These are phyloP conservation scores for Polydrusus tereticollis DNA, from an alignment of 2,888 invertebrate genomes.

Conservation along the genomic window DNA sequence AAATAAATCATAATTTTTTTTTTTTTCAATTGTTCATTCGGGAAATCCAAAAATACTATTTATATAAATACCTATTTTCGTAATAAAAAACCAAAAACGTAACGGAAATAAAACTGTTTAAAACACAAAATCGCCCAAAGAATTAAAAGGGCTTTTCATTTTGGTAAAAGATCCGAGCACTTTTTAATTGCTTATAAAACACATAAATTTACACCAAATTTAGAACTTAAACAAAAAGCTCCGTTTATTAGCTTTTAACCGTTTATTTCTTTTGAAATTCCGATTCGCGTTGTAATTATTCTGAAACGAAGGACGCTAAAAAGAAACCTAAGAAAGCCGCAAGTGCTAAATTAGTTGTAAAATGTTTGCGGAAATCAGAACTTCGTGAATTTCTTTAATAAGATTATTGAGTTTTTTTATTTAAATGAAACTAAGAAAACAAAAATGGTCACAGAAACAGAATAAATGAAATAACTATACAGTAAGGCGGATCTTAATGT, in stretches of 20 bases:
- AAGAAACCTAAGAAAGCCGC: neutral
- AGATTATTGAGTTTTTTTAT: neutral
- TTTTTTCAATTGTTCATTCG: too few relatives aligned
- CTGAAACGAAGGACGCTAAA: neutral
- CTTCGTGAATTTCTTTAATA: neutral
- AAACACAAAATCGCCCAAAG: neutral
- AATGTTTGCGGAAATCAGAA: neutral
- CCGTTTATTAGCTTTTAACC: conserved; percentile 5
- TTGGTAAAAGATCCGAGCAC: neutral
- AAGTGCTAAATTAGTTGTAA: neutral
- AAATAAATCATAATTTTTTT: too few relatives aligned
- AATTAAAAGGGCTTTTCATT: neutral
- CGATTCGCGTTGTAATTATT: neutral
- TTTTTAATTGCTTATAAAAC: neutral
- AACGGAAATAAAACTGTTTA: neutral
- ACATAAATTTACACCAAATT: neutral
- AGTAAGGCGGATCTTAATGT: too few relatives aligned
- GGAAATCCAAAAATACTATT: too few relatives aligned
- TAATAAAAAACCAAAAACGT: neutral
- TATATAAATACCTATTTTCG: neutral
- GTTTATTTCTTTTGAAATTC: neutral
- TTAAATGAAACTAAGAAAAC: too few relatives aligned
- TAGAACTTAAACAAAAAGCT: neutral
- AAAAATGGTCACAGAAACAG: too few relatives aligned
- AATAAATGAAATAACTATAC: too few relatives aligned